phyloP scores from a whole-genome alignment of 2,797 vertebrate genomes.

The Pseudotriccus pelzelni region DNA sequence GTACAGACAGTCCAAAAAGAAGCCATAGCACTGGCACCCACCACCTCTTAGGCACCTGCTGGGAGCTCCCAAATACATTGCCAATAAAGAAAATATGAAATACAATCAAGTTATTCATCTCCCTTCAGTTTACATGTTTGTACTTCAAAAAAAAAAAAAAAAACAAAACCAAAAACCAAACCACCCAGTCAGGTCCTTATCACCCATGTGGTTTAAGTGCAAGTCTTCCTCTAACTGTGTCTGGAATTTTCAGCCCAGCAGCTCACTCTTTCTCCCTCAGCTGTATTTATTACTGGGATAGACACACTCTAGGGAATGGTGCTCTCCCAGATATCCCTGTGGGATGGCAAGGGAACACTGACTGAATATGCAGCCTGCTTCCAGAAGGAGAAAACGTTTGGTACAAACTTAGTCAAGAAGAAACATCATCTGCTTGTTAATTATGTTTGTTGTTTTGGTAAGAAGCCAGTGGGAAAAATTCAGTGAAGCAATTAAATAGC shows the following conservation, averaged over 20 bases:
- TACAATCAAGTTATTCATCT: neutral
- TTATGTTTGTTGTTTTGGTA: neutral
- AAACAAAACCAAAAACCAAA: neutral
- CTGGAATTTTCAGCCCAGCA: neutral
- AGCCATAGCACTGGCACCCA: neutral
- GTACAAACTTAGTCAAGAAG: neutral
- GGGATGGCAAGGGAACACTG: neutral
- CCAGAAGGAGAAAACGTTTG: neutral
- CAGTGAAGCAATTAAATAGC: neutral
- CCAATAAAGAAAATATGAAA: neutral
- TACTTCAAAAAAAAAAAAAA: neutral
- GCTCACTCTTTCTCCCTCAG: neutral
- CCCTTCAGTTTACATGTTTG: neutral
- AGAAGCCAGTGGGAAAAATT: neutral
- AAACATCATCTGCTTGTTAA: neutral
- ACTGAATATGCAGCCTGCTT: neutral
- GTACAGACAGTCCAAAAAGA: neutral
- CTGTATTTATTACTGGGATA: neutral
- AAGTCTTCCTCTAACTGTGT: neutral
- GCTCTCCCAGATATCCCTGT: neutral
- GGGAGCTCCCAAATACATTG: neutral
- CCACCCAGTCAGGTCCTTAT: neutral
- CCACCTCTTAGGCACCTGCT: neutral
- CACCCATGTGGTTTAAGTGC: neutral
- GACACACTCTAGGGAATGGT: neutral